phyloP scores from a whole-genome alignment of 2,797 vertebrate species.

The Melanotaenia parkinsoni region DNA sequence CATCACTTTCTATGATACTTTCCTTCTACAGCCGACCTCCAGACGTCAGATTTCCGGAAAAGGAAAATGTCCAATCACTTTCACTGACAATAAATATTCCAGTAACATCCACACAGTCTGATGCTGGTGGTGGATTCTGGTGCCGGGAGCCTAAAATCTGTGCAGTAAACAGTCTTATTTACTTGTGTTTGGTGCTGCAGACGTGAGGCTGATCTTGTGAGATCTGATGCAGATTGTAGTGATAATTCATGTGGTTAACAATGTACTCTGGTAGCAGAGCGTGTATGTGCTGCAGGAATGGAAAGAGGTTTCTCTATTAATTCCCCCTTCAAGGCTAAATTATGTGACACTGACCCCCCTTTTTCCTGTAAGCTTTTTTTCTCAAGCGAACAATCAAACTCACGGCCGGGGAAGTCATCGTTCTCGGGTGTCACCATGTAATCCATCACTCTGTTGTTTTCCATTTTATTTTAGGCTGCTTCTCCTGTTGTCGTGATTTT shows the following conservation, averaged over 20 bases:
- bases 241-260: conserved; percentile 13
- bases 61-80: too few relatives aligned
- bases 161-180: too few relatives aligned
- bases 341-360: conserved; percentile 3
- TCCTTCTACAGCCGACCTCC: too few relatives aligned
- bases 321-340: conserved; percentile 31
- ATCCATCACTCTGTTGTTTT: conserved; percentile 79
- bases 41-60: too few relatives aligned
- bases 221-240: neutral
- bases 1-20: too few relatives aligned
- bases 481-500: conserved; percentile 61
- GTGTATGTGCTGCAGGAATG: conserved; percentile 1
- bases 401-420: conserved; percentile 79
- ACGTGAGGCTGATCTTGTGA: too few relatives aligned
- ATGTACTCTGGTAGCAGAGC: neutral
- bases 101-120: conserved; percentile 12
- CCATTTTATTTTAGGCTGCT: conserved; percentile 72
- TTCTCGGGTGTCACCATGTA: conserved; percentile 76
- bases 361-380: conserved; percentile 73
- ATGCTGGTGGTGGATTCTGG: conserved; percentile 20
- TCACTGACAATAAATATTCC: too few relatives aligned
- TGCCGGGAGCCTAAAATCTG: neutral
- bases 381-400: conserved; percentile 81
- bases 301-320: conserved; percentile 37
- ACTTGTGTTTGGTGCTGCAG: too few relatives aligned